Evolutionary conservation across 2,888 invertebrate species (phyloP).

Genomic region (Oscheius sp.): DNA sequence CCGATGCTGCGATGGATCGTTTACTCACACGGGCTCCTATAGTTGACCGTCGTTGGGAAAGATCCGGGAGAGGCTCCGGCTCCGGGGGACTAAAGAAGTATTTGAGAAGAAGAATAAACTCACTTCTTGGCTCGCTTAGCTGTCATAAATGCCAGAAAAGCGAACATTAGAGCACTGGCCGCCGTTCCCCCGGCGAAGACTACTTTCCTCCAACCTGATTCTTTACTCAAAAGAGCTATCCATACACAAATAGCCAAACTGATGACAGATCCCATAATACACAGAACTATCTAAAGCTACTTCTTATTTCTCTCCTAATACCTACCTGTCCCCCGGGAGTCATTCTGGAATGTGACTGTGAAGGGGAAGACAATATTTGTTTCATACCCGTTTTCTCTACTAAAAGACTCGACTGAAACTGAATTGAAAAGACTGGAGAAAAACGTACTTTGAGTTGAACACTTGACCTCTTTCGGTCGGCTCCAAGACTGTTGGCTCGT

Average conservation of each 20-base stretch:
- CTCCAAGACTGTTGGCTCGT: slow-evolving; percentile 25
- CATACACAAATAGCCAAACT: slow-evolving; percentile 57
- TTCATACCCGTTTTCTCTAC: slow-evolving; percentile 45
- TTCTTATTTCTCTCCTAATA: neutral
- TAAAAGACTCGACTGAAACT: slow-evolving; percentile 10
- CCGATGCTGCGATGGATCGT: slow-evolving; percentile 38
- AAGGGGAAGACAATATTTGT: slow-evolving; percentile 48
- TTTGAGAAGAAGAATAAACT: slow-evolving; percentile 6
- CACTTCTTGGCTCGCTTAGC: slow-evolving; percentile 51
- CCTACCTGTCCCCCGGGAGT: slow-evolving; percentile 50
- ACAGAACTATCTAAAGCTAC: slow-evolving; percentile 57
- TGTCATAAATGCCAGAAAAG: slow-evolving; percentile 55
- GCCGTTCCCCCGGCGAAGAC: slow-evolving; percentile 57
- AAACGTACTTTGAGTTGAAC: slow-evolving; percentile 16
- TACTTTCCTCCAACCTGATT: slow-evolving; percentile 48
- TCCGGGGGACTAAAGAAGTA: slow-evolving; percentile 48
- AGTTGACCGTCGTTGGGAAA: slow-evolving; percentile 52
- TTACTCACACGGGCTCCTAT: slow-evolving; percentile 50
- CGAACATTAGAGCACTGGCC: slow-evolving; percentile 58
- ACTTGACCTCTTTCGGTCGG: slow-evolving; percentile 30
- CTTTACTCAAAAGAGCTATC: slow-evolving; percentile 53
- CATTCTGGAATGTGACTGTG: slow-evolving; percentile 49
- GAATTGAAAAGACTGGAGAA: neutral
- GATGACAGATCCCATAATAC: slow-evolving; percentile 58
- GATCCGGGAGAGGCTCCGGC: slow-evolving; percentile 55